These are phyloP conservation scores for Syngnathus typhle DNA, from an alignment of 2,113 vertebrate species.

Conservation along the genomic window DNA sequence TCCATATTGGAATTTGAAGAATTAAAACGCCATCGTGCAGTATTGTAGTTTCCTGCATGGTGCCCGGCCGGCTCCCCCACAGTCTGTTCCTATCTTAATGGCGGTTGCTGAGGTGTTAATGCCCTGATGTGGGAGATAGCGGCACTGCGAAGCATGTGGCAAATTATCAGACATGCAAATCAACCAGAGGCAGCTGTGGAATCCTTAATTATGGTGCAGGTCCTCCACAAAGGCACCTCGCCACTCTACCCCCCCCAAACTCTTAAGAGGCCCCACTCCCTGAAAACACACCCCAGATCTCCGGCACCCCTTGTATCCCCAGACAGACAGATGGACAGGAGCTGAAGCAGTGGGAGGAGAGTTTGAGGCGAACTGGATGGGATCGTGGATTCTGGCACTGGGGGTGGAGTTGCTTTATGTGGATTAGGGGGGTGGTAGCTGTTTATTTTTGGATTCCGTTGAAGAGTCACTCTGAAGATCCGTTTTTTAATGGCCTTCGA, in stretches of 20 bases:
- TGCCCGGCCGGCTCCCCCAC: conserved; percentile 40
- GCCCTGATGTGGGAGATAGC: conserved; percentile 60
- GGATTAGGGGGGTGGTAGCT: conserved; percentile 14
- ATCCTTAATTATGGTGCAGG: conserved; percentile 63
- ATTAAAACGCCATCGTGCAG: conserved; percentile 26
- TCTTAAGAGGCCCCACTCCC: conserved; percentile 2
- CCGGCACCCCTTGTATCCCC: conserved; percentile 46
- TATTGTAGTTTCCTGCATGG: conserved; percentile 41
- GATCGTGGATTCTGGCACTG: conserved; percentile 25
- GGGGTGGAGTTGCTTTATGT: conserved; percentile 28
- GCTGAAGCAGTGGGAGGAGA: conserved; percentile 37
- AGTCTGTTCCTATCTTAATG: conserved; percentile 51
- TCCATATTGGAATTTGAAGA: conserved; percentile 14
- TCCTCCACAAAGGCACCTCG: conserved; percentile 62
- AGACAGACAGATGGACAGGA: conserved; percentile 64
- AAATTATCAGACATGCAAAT: conserved; percentile 74
- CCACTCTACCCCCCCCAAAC: conserved; percentile 23
- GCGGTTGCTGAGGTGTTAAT: conserved; percentile 53
- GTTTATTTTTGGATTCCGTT: conserved; percentile 55
- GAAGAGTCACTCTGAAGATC: conserved; percentile 37
- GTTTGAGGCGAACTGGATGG: conserved; percentile 39
- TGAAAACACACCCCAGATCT: conserved; percentile 29
- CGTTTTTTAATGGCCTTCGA: conserved; percentile 11
- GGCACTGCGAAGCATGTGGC: conserved; percentile 61
- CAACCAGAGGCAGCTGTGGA: conserved; percentile 67